Evolutionary conservation across 2,797 vertebrate species (phyloP), one percentile per base, ranked within the genome.

Genomic region (Mus caroli): DNA sequence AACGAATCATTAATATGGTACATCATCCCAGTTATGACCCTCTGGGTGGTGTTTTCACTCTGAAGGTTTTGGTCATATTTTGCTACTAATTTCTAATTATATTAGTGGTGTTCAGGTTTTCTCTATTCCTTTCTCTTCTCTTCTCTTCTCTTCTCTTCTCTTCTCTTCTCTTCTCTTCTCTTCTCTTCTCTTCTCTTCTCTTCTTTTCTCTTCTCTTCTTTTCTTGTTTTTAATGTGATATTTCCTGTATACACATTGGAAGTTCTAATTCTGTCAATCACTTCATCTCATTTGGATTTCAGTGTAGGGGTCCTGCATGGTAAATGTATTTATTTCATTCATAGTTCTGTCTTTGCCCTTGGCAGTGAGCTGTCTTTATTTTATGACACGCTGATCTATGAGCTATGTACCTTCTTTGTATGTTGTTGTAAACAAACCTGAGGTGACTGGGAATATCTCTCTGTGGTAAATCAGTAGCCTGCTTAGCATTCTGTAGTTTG

Each of bases 381-480:
- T 96, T 92, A 91, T 97, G 97, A 96, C 92, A 96, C 22, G 22
- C 91, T 96, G 96, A 96, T 97, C 95, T 97, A 84, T 90, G 95
- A 97, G 96, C 96, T 88, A 62, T 80, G 87, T 86, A 90, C 97
- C 60, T 95, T 40, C 94, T 97, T 96, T 96, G 96, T 95, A 83
- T 96, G 92, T 95, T 96, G 96, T 92, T 95, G 88, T 95, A 97
- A 97, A 96, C 96, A 97, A 95, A 96, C 89, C 94, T 95, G 95
- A 92, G 84, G 79, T 97, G 92, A 94, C 96, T 94, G 80, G 83
- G 90, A 96, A 82, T 96, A 91, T 96, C 97, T 97, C 97, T 98
- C 95, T 75, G 86, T 75, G 86, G 96, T 95, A 95, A 96, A 91
- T 97, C 91, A 9, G 94, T 89, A 90, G 95, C 94, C 89, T 97